Evolutionary conservation across 2,113 vertebrate genomes (phyloP).

Genomic region (Gymnogyps californianus): DNA sequence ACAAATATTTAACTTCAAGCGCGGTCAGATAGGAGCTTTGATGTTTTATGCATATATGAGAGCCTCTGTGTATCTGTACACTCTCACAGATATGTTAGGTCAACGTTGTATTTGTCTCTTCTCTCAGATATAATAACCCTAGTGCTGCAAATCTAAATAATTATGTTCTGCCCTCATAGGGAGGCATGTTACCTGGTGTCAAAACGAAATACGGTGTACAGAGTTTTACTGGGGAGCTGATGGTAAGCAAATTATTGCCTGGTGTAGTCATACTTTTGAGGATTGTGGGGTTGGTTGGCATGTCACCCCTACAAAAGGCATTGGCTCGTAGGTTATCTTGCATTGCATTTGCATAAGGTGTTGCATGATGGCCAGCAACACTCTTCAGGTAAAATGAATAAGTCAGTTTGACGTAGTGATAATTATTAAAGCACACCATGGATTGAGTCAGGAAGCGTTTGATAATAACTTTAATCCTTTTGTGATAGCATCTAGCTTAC

Average conservation of each 20-base stretch:
- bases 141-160: background rate
- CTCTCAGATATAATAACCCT: background rate
- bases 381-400: rapidly evolving
- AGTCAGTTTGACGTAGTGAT: rapidly evolving
- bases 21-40: constrained; percentile 28
- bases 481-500: background rate
- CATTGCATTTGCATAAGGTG: rapidly evolving
- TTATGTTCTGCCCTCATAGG: rapidly evolving
- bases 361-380: background rate
- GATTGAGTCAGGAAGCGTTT: background rate
- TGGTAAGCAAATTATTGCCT: rapidly evolving
- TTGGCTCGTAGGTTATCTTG: rapidly evolving
- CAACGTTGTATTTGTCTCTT: background rate
- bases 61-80: background rate
- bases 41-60: background rate
- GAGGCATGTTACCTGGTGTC: background rate
- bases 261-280: rapidly evolving
- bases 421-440: rapidly evolving
- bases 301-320: background rate
- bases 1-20: constrained; percentile 34
- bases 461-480: background rate
- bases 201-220: rapidly evolving
- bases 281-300: rapidly evolving
- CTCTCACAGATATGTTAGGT: background rate
- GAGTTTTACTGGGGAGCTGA: background rate